Conservation (phyloP, 2,888 invertebrate genomes). For the Plutella xylostella region DNA sequence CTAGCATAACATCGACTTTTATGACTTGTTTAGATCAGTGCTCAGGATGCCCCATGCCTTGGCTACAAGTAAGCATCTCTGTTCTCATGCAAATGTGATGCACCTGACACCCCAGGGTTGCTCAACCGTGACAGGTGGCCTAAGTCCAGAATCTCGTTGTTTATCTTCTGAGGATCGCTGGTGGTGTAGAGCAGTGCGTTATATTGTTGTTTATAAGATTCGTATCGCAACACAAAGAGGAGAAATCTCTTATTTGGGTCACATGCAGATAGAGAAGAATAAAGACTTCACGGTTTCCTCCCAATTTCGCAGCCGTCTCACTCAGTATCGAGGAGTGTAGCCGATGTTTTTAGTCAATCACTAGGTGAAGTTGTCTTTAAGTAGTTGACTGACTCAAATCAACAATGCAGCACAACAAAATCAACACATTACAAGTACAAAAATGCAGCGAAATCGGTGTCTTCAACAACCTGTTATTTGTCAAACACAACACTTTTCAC, state of each 20-base stretch:
- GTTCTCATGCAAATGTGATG: too few relatives aligned
- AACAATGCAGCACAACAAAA: neutral
- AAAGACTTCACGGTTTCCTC: neutral
- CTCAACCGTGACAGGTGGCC: conserved; percentile 51
- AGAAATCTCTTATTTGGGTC: conserved; percentile 68
- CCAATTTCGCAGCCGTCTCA: too few relatives aligned
- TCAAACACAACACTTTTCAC: conserved; percentile 49
- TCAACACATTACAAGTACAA: conserved; percentile 1
- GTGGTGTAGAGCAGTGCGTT: too few relatives aligned
- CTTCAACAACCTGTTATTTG: conserved; percentile 68
- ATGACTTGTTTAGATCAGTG: conserved; percentile 1
- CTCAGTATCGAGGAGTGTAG: too few relatives aligned
- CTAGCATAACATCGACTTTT: conserved; percentile 13
- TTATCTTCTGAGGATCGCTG: too few relatives aligned
- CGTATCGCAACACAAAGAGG: conserved; percentile 48
- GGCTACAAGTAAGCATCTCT: too few relatives aligned
- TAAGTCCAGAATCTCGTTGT: too few relatives aligned
- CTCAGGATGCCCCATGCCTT: neutral
- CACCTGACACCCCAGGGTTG: conserved; percentile 53
- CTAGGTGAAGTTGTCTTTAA: too few relatives aligned
- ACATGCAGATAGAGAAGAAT: conserved; percentile 49
- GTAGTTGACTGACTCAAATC: too few relatives aligned
- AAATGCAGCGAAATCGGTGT: conserved; percentile 40
- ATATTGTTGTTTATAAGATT: conserved; percentile 18
- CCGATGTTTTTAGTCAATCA: too few relatives aligned